These are phyloP conservation scores for Tolypeutes matacus DNA, from an alignment of 2,797 vertebrate genomes.

Conservation along the genomic window DNA sequence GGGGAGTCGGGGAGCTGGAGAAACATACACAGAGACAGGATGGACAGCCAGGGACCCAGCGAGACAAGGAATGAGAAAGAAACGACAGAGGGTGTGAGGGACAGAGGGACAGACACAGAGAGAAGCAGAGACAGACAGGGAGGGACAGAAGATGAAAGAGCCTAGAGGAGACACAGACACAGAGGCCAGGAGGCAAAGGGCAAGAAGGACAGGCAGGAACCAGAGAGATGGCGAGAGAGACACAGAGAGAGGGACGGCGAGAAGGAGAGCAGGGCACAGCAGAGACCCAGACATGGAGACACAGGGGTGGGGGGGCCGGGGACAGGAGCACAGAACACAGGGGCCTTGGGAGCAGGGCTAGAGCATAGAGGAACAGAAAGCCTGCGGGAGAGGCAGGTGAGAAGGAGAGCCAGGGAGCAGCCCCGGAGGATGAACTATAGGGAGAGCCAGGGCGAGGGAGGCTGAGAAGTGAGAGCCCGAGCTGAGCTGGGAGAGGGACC, in stretches of 20 bases:
- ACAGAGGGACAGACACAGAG: slow-evolving; percentile 9
- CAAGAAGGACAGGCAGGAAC: not conserved
- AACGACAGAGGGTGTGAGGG: slow-evolving; percentile 35
- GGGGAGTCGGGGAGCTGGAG: slow-evolving; percentile 59
- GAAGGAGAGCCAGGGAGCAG: not conserved
- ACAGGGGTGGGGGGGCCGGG: not conserved
- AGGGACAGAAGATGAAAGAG: slow-evolving; percentile 66
- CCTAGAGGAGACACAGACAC: slow-evolving; percentile 63
- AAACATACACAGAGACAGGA: slow-evolving; percentile 76
- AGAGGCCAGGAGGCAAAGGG: slow-evolving; percentile 58
- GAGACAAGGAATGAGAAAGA: slow-evolving; percentile 71
- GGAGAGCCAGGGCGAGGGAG: not conserved
- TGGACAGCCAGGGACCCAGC: slow-evolving; percentile 74
- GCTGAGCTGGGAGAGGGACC: not conserved
- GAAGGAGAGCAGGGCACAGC: not conserved
- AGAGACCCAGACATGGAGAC: not conserved
- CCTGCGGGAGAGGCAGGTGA: not conserved
- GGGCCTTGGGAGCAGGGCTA: accelerated
- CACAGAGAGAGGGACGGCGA: not conserved
- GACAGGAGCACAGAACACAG: not conserved
- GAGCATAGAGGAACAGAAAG: not conserved
- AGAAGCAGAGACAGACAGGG: not conserved
- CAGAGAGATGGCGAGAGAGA: not conserved
- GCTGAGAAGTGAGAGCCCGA: slow-evolving; percentile 69
- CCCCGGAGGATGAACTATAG: not conserved